Base-by-base conservation (phyloP, 2,113 vertebrate species). In the Greenwoodochromis staneri region DNA sequence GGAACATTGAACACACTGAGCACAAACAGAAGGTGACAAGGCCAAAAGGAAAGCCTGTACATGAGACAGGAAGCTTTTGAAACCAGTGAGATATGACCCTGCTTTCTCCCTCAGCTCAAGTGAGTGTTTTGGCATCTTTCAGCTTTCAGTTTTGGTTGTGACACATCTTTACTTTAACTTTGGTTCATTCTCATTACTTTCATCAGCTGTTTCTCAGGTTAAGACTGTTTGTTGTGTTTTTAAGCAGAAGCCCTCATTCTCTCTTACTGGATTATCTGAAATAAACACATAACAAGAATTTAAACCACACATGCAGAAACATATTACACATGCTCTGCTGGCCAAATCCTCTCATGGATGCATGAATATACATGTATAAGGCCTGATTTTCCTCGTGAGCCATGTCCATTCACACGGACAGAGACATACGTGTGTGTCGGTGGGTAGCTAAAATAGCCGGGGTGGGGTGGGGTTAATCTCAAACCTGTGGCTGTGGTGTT, bases 381-480 rank as follows among this genome's bases (percentile, higher is more conserved):
- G 19, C 13, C 13, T 21, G 34, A 73, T 14, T 11, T 83, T 85
- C 81, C 82, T 82, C 16, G 17, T 66, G 8, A 83, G 42, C 51
- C 53, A 19, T 16, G 31, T 80, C 49, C 24, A 16, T 45, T 85
- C 82, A 71, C 83, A 86, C 47, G 57, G 57, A 80, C 69, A 45
- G 17, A 59, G 4, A 10, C 21, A 76, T 63, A 63, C 1, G 51
- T 40, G 27, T 85, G 85, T 85, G 80, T 59, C 49, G 11, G 66
- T 76, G 71, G 71, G 66, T 88, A 40, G 69, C 76, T 83, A 78
- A 87, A 19, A 53, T 57, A 57, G 80, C 38, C 40, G 7, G 61
- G 51, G 83, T 17, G 21, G 27, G 80, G 76, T 38, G 78, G 38
- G 11, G 80, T 29, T 95, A 95, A 96, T 94, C 92, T 91, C 71